A percentile compares a stretch with the other conserved stretches of the same genome.
phyloP scores from a whole-genome alignment of 2,888 invertebrate genomes.

The Mesorhabditis sp. region DNA sequence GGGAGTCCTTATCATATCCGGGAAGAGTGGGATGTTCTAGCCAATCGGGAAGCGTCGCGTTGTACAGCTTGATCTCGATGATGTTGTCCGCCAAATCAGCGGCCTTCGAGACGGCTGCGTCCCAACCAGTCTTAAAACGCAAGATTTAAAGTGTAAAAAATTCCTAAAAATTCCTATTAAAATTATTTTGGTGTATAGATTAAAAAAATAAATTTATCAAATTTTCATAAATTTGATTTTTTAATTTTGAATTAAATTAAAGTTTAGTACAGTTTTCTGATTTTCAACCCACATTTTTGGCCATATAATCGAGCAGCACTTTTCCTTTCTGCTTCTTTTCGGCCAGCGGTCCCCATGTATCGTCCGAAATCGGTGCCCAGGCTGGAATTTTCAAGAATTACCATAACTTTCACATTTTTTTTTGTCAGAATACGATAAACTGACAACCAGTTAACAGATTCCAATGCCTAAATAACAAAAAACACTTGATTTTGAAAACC shows the following conservation, averaged over 20 bases:
- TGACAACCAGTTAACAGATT: too few relatives aligned
- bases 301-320: conserved; percentile 26
- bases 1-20: conserved; percentile 23
- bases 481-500: too few relatives aligned
- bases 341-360: conserved; percentile 26
- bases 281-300: conserved; percentile 14
- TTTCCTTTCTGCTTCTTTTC: conserved; percentile 19
- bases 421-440: too few relatives aligned
- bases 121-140: conserved; percentile 27
- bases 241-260: background rate
- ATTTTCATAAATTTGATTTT: background rate
- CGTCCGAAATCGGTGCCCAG: conserved; percentile 38
- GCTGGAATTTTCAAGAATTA: conserved; percentile 16
- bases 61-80: conserved; percentile 30
- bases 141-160: too few relatives aligned
- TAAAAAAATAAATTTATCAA: too few relatives aligned
- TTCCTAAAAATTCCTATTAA: too few relatives aligned
- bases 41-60: conserved; percentile 36
- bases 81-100: conserved; percentile 48
- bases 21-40: conserved; percentile 26
- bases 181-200: too few relatives aligned
- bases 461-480: too few relatives aligned
- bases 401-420: too few relatives aligned
- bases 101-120: conserved; percentile 31
- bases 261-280: too few relatives aligned